Base-by-base conservation (phyloP, 1,140 invertebrate genomes). In the Drosophila neocordata region DNA sequence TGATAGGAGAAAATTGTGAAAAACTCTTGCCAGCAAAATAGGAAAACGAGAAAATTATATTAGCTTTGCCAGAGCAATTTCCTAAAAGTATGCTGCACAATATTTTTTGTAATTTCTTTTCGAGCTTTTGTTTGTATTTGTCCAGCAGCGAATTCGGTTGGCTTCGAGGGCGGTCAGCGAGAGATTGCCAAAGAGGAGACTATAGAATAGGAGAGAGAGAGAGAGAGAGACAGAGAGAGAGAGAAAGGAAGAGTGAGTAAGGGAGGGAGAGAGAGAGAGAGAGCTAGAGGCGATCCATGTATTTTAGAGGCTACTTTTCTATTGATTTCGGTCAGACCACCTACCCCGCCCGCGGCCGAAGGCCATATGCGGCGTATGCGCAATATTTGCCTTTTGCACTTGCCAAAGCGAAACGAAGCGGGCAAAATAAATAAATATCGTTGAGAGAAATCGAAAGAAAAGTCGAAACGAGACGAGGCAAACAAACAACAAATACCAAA, bases 361-460 rank as follows among this genome's bases (percentile, higher is more conserved):
- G 76, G 69, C 76, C 69, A 75, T 44, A 52, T 73, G 63, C 64
- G 69, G 68, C 76, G 73, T 75, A 78, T 78, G 76, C 76, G 68
- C 76, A 75, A 75, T 78, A 75, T 78, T 75, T 78, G 76, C 73
- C 76, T 76, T 71, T 57, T 68, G 63, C 76, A 72, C 66, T 67
- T 37, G 34, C 60, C 15, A 55, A 60, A 71, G 56, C 64, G 64
- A 72, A 44, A 34, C 57, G 51, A 65, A 76, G 41, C 76, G 48
- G 63, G 63, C 67, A 78, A 76, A 72, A 78, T 75, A 76, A 78
- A 78, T 78, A 78, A 75, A 78, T 64, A 74, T 57, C 51, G 8
- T 15, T 48, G 53, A 48, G 65, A 35, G n/a, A 61, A 61, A 41
- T 44, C 22, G 53, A 56, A 34, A 20, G 53, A 18, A 56, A 56